A percentile compares a stretch with the other conserved stretches of the same genome.
phyloP scores from a whole-genome alignment of 2,888 invertebrate species.

The Galerucella nymphaeae region DNA sequence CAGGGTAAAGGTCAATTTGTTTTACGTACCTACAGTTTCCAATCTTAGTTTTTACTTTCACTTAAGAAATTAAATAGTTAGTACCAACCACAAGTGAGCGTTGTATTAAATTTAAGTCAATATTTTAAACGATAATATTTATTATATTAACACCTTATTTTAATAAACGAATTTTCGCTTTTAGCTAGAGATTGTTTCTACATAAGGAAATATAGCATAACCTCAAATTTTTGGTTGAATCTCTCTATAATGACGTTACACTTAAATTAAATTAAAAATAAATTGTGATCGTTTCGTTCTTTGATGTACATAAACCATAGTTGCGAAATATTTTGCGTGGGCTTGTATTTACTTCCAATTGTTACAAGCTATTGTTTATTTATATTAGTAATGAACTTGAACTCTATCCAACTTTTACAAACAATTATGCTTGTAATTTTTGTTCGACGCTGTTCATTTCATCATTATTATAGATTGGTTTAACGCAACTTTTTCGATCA shows the following conservation, averaged over 20 bases:
- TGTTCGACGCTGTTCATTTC: neutral
- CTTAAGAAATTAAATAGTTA: neutral
- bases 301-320: neutral
- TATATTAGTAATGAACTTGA: neutral
- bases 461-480: no score
- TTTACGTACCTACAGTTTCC: neutral
- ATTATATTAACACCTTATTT: no score
- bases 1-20: no score
- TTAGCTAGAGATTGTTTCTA: no score
- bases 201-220: no score
- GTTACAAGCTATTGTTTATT: neutral
- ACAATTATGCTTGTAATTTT: neutral
- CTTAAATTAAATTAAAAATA: no score
- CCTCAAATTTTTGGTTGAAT: no score
- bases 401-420: neutral
- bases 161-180: no score
- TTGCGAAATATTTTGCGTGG: neutral
- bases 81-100: neutral
- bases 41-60: neutral
- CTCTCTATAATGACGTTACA: no score
- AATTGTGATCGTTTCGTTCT: no score
- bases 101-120: neutral
- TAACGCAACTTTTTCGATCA: no score
- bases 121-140: no score
- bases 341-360: neutral